phyloP scores from a whole-genome alignment of 2,113 vertebrate species.

The Antechinus stuartii region DNA sequence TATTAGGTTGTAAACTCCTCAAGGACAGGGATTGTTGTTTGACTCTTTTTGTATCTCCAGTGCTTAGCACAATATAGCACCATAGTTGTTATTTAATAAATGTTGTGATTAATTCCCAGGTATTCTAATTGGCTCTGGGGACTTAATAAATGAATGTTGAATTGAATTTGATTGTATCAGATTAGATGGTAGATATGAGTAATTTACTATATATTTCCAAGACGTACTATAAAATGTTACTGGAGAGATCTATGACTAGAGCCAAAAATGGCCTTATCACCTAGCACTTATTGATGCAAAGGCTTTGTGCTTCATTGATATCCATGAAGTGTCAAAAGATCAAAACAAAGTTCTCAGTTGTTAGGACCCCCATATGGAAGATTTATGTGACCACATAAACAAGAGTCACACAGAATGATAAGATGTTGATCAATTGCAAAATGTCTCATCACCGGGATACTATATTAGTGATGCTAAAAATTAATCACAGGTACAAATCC shows the following conservation, averaged over 20 bases:
- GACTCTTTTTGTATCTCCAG: not conserved
- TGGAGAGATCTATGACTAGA: not conserved
- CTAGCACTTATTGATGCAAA: not conserved
- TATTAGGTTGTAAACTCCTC: not conserved
- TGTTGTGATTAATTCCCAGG: not conserved
- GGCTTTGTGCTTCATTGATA: not conserved
- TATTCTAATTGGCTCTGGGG: not conserved
- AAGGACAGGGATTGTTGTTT: not conserved
- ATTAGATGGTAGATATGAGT: not conserved
- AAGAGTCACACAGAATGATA: not conserved
- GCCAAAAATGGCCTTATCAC: not conserved
- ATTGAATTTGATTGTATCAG: not conserved
- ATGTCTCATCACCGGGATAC: not conserved
- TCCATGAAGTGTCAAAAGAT: not conserved
- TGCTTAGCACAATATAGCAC: not conserved
- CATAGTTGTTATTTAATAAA: not conserved
- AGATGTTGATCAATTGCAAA: not conserved
- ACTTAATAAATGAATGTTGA: not conserved
- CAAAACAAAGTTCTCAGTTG: not conserved
- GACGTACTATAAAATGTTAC: not conserved
- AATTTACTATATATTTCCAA: not conserved
- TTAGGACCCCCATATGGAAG: not conserved
- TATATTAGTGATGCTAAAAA: not conserved
- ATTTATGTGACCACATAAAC: not conserved
- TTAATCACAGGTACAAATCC: not conserved